phyloP scores from a whole-genome alignment of 2,888 invertebrate genomes.

The Papilio elwesi region DNA sequence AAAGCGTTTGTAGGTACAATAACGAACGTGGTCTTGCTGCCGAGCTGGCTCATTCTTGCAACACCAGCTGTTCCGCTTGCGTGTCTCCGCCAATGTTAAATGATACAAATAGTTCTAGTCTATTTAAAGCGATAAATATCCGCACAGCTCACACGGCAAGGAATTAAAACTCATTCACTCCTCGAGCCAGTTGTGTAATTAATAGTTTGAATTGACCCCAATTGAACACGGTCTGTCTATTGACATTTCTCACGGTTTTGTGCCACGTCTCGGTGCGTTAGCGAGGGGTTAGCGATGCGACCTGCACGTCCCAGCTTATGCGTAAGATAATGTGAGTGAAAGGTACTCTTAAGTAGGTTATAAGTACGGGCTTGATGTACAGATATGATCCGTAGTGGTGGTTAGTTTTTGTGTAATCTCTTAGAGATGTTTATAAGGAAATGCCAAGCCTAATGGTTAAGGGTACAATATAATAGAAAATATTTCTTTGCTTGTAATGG shows the following conservation, averaged over 20 bases:
- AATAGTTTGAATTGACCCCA: conserved; percentile 38
- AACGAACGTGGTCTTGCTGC: background rate
- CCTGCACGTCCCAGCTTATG: conserved; percentile 22
- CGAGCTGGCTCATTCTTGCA: background rate
- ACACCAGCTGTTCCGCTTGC: background rate
- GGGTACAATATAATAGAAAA: too few species aligned
- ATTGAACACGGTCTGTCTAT: conserved; percentile 29
- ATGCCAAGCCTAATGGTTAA: too few species aligned
- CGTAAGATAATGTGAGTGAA: conserved; percentile 30
- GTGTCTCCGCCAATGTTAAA: conserved; percentile 7
- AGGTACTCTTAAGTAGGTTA: background rate
- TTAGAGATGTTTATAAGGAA: too few species aligned
- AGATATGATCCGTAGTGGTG: too few species aligned
- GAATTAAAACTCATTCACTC: conserved; percentile 34
- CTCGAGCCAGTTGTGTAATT: conserved; percentile 37
- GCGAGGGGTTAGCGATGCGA: conserved; percentile 29
- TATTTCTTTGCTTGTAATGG: too few species aligned
- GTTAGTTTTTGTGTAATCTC: too few species aligned
- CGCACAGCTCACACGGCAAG: conserved; percentile 21
- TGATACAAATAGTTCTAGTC: background rate
- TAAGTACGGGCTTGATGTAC: too few species aligned
- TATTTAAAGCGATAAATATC: conserved; percentile 10
- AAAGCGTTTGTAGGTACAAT: too few species aligned
- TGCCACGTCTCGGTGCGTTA: conserved; percentile 3
- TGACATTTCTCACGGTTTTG: conserved; percentile 37